phyloP scores from a whole-genome alignment of 2,888 invertebrate species.

The Lymantria dispar region DNA sequence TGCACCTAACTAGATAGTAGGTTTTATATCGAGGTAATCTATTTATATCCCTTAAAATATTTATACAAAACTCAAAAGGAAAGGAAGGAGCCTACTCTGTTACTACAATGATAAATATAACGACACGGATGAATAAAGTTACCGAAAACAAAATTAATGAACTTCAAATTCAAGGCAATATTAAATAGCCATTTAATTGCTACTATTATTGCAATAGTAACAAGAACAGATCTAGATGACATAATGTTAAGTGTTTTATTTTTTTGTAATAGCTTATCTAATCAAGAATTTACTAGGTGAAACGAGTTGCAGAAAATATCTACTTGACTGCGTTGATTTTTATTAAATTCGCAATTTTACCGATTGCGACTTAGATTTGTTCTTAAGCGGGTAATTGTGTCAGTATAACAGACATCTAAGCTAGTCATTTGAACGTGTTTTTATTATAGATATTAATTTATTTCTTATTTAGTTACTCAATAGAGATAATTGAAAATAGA shows the following conservation, averaged over 20 bases:
- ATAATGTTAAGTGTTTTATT: background rate
- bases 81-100: too few relatives aligned
- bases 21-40: too few relatives aligned
- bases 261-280: background rate
- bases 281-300: background rate
- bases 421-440: too few relatives aligned
- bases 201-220: background rate
- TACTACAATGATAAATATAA: too few relatives aligned
- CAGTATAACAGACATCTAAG: background rate
- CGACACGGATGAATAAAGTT: too few relatives aligned
- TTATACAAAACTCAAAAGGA: too few relatives aligned
- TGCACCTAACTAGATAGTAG: too few relatives aligned
- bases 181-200: background rate
- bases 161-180: background rate
- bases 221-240: background rate
- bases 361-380: background rate
- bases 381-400: constrained; percentile 4
- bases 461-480: too few relatives aligned
- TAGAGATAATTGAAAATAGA: too few relatives aligned
- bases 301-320: background rate
- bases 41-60: too few relatives aligned
- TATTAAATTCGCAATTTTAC: constrained; percentile 1
- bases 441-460: too few relatives aligned
- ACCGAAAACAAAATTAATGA: background rate
- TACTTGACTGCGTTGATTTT: background rate